Evolutionary conservation across 2,888 invertebrate genomes (phyloP), one percentile per base, ranked within the genome.

Genomic region (Parnassius smintheus): DNA sequence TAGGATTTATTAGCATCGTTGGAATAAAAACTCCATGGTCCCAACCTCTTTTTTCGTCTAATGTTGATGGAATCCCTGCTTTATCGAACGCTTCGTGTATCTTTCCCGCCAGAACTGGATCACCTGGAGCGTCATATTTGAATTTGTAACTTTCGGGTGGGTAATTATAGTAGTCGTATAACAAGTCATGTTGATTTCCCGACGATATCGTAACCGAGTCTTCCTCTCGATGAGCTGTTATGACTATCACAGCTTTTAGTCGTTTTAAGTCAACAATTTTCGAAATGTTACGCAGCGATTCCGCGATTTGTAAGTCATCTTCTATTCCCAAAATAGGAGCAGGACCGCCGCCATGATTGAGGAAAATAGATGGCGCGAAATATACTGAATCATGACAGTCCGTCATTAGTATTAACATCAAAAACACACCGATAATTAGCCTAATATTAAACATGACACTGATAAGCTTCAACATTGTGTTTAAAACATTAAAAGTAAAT

Each of bases 1-100:
- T 66, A 8, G 91, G 90, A 52, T 88, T 87, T 1, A 91, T 90
- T 0, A 91, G 71, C 80, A 91, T 85, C 91, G 91, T 91, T 0
- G 91, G 91, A 25, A 91, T 90, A 65, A 91, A 91, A 12, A 91
- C 91, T 71, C 91, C 91, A 72, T 91, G 91, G 70, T 91, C 91
- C 91, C 91, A 91, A 70, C 91, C 91, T 77, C 91, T 76, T 71
- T 85, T 76, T 0, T 81, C 66, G 62, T 91, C 89, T 44, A 91
- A 70, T 70, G 81, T 85, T 0, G 88, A 84, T 10, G 80, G 76
- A 45, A 90, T 84, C 25, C 90, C 89, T 8, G 76, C 80, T 11
- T 77, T 77, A 69, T 83, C 82, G 9, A 91, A 63, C 1, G 74
- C 72, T 42, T 79, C 71, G 22, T 88, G 82, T 9, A 91, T 82